Conservation (phyloP, 1,140 invertebrate species). For the Thaumetopoea pityocampa region DNA sequence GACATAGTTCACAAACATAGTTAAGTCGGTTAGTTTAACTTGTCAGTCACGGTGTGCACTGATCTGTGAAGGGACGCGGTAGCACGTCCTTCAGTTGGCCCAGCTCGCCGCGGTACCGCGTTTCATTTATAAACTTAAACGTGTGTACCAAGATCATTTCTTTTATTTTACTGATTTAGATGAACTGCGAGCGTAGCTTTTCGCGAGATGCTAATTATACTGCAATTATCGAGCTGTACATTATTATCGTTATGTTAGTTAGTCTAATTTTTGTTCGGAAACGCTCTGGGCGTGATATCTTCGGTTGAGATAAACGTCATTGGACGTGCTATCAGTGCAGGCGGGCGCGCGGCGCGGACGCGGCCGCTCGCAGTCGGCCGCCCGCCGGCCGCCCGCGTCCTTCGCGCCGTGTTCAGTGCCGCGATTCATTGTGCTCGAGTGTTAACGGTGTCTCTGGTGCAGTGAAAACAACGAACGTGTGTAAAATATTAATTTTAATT, state of each 20-base stretch:
- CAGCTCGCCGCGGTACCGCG: too few species aligned
- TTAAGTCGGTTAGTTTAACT: too few species aligned
- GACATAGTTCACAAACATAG: too few species aligned
- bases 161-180: too few species aligned
- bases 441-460: not conserved
- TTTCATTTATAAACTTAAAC: too few species aligned
- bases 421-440: not conserved
- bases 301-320: conserved; percentile 5
- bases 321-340: not conserved
- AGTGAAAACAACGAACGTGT: not conserved
- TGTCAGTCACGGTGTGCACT: too few species aligned
- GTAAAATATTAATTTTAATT: conserved; percentile 17
- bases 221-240: too few species aligned
- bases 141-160: too few species aligned
- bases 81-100: too few species aligned
- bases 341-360: not conserved
- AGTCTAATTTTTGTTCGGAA: conserved; percentile 6
- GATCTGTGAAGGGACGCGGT: too few species aligned
- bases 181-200: too few species aligned
- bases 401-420: not conserved
- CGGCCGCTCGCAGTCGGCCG: conserved; percentile 25
- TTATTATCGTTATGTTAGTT: conserved; percentile 10
- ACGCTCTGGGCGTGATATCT: conserved; percentile 6
- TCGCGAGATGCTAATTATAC: too few species aligned
- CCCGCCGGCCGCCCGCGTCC: conserved; percentile 10